Percentiles rank a stretch among this genome's conserved stretches.
phyloP scores from a whole-genome alignment of 2,113 vertebrate species.

The Pardalotus punctatus region DNA sequence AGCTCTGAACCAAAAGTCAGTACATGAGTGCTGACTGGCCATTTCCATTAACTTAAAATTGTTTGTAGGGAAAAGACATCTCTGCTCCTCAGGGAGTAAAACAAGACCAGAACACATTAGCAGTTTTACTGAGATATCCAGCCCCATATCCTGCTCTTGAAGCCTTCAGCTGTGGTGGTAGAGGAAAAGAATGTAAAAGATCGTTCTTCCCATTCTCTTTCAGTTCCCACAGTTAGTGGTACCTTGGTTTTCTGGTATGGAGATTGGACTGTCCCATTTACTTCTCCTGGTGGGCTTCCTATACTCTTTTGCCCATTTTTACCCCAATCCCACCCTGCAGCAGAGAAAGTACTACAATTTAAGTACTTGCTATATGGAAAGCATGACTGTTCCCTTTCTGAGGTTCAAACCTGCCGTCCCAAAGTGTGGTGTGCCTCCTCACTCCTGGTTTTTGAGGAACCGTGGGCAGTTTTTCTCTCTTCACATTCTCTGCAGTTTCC shows the following conservation, averaged over 20 bases:
- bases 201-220: background rate
- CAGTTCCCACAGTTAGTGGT: background rate
- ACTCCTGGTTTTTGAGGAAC: background rate
- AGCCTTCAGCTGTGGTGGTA: accelerated
- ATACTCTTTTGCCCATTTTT: background rate
- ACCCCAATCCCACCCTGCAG: background rate
- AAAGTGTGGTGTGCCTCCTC: background rate
- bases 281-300: background rate
- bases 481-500: background rate
- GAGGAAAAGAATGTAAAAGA: background rate
- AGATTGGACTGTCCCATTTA: background rate
- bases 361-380: background rate
- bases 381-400: background rate
- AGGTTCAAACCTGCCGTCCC: background rate
- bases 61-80: background rate
- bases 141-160: background rate
- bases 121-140: background rate
- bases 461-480: background rate
- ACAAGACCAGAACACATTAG: background rate
- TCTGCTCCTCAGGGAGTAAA: background rate
- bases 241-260: background rate
- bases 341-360: background rate
- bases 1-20: background rate
- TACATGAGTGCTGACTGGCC: background rate
- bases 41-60: background rate